phyloP scores from a whole-genome alignment of 2,113 vertebrate species.

The Notarius lentiginosus region DNA sequence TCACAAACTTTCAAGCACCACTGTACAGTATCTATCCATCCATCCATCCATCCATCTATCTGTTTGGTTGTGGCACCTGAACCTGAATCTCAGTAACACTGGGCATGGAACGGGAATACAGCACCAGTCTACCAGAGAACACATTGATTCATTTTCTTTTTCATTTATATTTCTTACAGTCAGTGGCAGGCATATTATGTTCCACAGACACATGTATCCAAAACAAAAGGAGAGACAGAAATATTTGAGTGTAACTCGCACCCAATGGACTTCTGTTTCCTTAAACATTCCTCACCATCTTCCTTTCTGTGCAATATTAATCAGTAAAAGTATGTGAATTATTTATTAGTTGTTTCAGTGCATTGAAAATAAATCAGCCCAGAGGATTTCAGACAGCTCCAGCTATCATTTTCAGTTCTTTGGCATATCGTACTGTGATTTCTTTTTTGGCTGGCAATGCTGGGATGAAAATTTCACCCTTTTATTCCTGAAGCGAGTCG shows the following conservation, averaged over 20 bases:
- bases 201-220: slow-evolving; percentile 5
- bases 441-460: not conserved
- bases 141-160: not conserved
- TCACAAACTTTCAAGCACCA: no score
- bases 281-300: slow-evolving; percentile 42
- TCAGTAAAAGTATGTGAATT: slow-evolving; percentile 63
- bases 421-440: slow-evolving; percentile 1
- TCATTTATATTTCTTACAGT: slow-evolving; percentile 25
- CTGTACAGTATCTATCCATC: no score
- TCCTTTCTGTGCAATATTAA: slow-evolving; percentile 57
- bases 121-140: not conserved
- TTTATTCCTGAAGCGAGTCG: not conserved
- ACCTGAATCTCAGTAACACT: not conserved
- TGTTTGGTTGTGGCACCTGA: not conserved
- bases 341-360: slow-evolving; percentile 57
- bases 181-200: slow-evolving; percentile 12
- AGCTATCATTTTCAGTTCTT: slow-evolving; percentile 14
- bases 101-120: not conserved
- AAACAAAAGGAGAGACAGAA: slow-evolving; percentile 36
- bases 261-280: slow-evolving; percentile 51
- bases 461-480: not conserved
- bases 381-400: not conserved
- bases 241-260: slow-evolving; percentile 56
- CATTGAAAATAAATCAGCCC: slow-evolving; percentile 42
- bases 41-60: no score